Conservation (phyloP, 2,113 vertebrate genomes). For the Mastomys coucha region DNA sequence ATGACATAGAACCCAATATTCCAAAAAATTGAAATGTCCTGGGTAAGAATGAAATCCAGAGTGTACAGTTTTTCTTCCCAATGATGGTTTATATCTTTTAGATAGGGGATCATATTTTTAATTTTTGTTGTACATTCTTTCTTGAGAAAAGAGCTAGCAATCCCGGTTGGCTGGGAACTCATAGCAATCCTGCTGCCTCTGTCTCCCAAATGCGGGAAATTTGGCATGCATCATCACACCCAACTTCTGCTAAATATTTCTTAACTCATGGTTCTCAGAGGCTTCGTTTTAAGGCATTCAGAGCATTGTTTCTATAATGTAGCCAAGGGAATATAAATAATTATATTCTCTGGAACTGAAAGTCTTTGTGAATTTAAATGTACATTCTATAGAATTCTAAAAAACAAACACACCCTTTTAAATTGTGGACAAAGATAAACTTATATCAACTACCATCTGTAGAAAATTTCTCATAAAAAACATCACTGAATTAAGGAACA, state of each 20-base stretch:
- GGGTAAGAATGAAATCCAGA: background rate
- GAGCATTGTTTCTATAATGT: slow-evolving; percentile 24
- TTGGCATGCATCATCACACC: background rate
- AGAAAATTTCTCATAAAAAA: slow-evolving; percentile 58
- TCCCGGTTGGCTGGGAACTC: background rate
- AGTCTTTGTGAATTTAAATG: slow-evolving; percentile 62
- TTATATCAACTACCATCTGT: slow-evolving; percentile 56
- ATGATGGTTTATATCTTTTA: slow-evolving; percentile 3
- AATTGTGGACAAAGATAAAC: slow-evolving; percentile 59
- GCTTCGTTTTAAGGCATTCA: slow-evolving; percentile 45
- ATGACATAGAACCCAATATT: background rate
- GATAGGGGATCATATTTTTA: background rate
- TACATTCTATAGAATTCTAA: slow-evolving; percentile 48
- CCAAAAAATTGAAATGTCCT: background rate
- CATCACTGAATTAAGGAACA: slow-evolving; percentile 60
- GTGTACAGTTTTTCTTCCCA: background rate
- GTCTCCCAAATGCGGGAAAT: background rate
- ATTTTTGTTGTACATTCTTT: slow-evolving; percentile 12
- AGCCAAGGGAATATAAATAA: slow-evolving; percentile 52
- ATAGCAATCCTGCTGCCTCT: background rate
- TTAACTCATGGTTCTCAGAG: background rate
- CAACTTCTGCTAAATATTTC: slow-evolving; percentile 35
- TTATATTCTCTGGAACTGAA: slow-evolving; percentile 20
- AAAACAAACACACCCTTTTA: slow-evolving; percentile 2
- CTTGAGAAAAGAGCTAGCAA: too few species aligned